A percentile compares a stretch with the other conserved stretches of the same genome.
Conservation (phyloP, 2,888 invertebrate species). For the Brachypterus glaber region DNA sequence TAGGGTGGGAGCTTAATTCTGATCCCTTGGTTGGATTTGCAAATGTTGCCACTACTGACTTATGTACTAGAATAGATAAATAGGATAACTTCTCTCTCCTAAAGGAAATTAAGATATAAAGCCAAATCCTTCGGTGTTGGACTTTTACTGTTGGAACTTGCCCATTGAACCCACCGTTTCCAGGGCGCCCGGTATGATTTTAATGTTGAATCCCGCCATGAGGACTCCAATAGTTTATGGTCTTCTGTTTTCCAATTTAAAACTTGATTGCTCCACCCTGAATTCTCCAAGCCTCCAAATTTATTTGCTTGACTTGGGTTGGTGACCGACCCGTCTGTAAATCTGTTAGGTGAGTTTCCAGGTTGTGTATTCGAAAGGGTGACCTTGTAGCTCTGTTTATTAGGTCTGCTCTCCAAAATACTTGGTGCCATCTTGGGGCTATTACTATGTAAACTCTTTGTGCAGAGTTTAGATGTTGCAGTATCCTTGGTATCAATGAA, state of each 20-base stretch:
- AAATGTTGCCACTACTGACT: conserved; percentile 22
- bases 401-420: conserved; percentile 28
- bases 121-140: not conserved
- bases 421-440: conserved; percentile 13
- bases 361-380: conserved; percentile 12
- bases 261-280: conserved; percentile 11
- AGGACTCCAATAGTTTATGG: conserved; percentile 6
- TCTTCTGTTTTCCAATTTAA: conserved; percentile 2
- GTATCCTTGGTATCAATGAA: conserved; percentile 22
- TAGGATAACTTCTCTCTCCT: not conserved
- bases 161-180: conserved; percentile 8
- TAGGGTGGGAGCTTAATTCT: conserved; percentile 10
- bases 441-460: conserved; percentile 23
- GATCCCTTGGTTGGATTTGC: conserved; percentile 14
- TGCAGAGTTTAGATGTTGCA: conserved; percentile 16
- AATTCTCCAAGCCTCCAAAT: too few species aligned
- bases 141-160: not conserved
- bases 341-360: conserved; percentile 12
- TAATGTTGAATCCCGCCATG: conserved; percentile 13
- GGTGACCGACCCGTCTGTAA: conserved; percentile 6
- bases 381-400: conserved; percentile 24
- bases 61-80: conserved; percentile 4
- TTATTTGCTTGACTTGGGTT: conserved; percentile 7
- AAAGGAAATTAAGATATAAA: not conserved
- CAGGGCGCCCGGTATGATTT: conserved; percentile 11